Evolutionary conservation across 2,113 vertebrate genomes (phyloP), one percentile per base, ranked within the genome.

Genomic region (Chaetorhynchus papuensis): DNA sequence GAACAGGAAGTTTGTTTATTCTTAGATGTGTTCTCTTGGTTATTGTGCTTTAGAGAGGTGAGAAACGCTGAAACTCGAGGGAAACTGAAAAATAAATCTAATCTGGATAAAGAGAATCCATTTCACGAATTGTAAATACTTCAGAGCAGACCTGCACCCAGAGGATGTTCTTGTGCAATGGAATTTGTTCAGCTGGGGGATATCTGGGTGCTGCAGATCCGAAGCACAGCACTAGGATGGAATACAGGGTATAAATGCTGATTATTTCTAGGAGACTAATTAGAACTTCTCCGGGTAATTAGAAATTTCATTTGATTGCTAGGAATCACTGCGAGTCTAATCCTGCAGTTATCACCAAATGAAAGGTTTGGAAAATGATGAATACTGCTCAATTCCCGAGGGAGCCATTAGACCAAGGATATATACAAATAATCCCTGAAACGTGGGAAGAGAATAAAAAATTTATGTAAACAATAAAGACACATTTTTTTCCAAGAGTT

Each of bases 281-380:
- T 96, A 90, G 79, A 78, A 83, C 72, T 64, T 83, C 86, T 53
- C 85, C 0, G 2, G 68, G 64, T 78, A 96, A 96, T 92, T 92
- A 95, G 92, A 89, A 92, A 95, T 90, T 89, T 91, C 71, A 60
- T 92, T 68, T 91, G 81, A 93, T 96, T 94, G 90, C 92, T 92
- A 28, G 90, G 91, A 94, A 89, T 76, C 74, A 56, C 65, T 30
- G 69, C 1, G 12, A 89, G 91, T 37, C 52, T 92, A 78, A 91
- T 71, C 81, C 65, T 61, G 74, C 77, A 35, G 66, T 80, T 85
- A 77, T 37, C 87, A 75, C 42, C 28, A 90, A 96, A 87, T 89
- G 80, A 92, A 81, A 74, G 90, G 69, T 89, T 90, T 87, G 79
- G n/a, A 44, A 90, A 80, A 53, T 41, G 60, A 90, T 60, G 80